phyloP scores from a whole-genome alignment of 2,113 vertebrate genomes.

The Mesitornis unicolor region DNA sequence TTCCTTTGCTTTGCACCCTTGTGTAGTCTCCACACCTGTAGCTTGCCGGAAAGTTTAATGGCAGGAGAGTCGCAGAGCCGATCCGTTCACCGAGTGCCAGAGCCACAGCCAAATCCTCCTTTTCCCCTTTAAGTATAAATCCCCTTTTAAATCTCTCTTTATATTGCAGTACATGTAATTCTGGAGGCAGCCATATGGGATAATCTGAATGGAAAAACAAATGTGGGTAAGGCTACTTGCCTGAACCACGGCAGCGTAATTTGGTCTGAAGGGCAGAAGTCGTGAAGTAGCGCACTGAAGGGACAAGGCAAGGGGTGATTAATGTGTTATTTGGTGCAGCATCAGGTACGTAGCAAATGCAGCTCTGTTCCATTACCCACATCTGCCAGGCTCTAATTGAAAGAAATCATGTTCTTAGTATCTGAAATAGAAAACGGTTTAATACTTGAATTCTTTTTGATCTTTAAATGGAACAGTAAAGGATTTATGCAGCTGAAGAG shows the following conservation, averaged over 20 bases:
- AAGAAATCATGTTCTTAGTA: not conserved
- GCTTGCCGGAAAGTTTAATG: not conserved
- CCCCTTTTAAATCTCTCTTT: not conserved
- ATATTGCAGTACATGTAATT: not conserved
- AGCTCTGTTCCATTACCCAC: slow-evolving; percentile 2
- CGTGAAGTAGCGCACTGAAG: not conserved
- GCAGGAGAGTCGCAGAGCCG: not conserved
- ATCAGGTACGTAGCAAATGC: not conserved
- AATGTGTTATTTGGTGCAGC: not conserved
- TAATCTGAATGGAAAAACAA: not conserved
- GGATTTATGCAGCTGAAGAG: slow-evolving; percentile 37
- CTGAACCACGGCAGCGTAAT: not conserved
- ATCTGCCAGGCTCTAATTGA: slow-evolving; percentile 40
- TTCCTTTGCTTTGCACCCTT: fast-evolving
- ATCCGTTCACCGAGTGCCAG: not conserved
- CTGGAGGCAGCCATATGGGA: not conserved
- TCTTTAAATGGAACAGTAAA: slow-evolving; percentile 37
- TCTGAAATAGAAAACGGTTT: slow-evolving; percentile 32
- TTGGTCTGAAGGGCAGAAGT: slow-evolving; percentile 16
- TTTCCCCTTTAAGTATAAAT: not conserved
- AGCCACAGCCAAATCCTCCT: not conserved
- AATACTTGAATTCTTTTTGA: slow-evolving; percentile 39
- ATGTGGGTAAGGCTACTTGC: not conserved
- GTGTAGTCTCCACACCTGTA: not conserved
- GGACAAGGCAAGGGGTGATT: not conserved